Base-by-base conservation (phyloP, 2,797 vertebrate species). In the Acanthopagrus latus region DNA sequence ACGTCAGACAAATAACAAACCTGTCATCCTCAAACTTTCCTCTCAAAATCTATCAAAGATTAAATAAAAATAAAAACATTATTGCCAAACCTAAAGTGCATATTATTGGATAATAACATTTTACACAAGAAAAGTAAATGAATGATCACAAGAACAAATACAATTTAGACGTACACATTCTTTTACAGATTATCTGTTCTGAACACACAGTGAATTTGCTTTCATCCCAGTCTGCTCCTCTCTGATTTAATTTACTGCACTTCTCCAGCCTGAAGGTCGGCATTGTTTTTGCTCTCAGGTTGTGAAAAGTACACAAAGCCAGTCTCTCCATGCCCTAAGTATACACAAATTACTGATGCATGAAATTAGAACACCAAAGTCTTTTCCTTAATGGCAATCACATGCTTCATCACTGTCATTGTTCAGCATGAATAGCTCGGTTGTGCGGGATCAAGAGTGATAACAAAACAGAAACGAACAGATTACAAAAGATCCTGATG, bases 371-470 rank as follows among this genome's bases (percentile, higher is more conserved):
- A 74, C 59, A 80, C 60, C 10, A 23, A 17, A 17, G 52, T n/a
- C 29, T 74, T 44, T 57, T 54, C 0, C 17, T 60, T 6, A 50
- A 47, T 12, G 51, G 7, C 60, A 44, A 67, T 67, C 64, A 60
- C 51, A 52, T 62, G 48, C 1, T 50, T 14, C 21, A 23, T 43
- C 17, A 41, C n/a, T 27, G 29, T 58, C 7, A 12, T 44, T 46
- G 23, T 23, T 48, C 23, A 64, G 55, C 21, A 27, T 44, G 33
- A 63, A 44, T 7, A 2, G 51, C 29, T 38, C 3, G 23, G 2
- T 29, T 72, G n/a, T 62, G 21, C 33, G 17, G 38, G n/a, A 43
- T 20, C 2, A 6, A 52, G 21, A 17, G n/a, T 50, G 68, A 20
- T 3, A 1, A 7, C 8, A 14, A 47, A 48, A 33, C 29, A 0